Percentiles rank a stretch among this genome's conserved stretches.
phyloP scores from a whole-genome alignment of 2,888 invertebrate species.

The Brachypalpus laphriformis region DNA sequence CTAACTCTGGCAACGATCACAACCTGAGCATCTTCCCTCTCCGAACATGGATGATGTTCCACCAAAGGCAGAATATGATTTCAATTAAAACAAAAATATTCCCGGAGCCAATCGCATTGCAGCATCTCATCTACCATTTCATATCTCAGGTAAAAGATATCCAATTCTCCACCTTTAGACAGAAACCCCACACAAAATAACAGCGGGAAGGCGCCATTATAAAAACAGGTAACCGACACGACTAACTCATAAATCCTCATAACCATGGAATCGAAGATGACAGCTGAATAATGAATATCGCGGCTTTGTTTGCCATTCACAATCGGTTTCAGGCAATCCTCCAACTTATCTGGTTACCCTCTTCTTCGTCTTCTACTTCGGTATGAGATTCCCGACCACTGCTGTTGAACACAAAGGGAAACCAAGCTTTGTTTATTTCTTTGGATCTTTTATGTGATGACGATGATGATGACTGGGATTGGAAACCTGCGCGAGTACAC shows the following conservation, averaged over 20 bases:
- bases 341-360: slow-evolving; percentile 48
- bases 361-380: neutral
- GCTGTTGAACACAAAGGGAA: slow-evolving; percentile 46
- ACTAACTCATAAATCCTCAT: slow-evolving; percentile 74
- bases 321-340: slow-evolving; percentile 55
- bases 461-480: slow-evolving; percentile 57
- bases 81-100: neutral
- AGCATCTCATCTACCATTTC: slow-evolving; percentile 56
- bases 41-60: neutral
- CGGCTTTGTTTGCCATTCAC: slow-evolving; percentile 74
- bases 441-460: slow-evolving; percentile 27
- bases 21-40: neutral
- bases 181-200: slow-evolving; percentile 37
- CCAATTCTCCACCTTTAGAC: slow-evolving; percentile 63
- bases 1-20: neutral
- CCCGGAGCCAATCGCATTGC: slow-evolving; percentile 48
- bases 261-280: slow-evolving; percentile 74
- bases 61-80: neutral
- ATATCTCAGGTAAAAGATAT: slow-evolving; percentile 47
- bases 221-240: slow-evolving; percentile 70
- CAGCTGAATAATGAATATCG: slow-evolving; percentile 73
- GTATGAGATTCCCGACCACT: slow-evolving; percentile 21
- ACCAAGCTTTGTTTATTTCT: slow-evolving; percentile 41
- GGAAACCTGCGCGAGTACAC: slow-evolving; percentile 33
- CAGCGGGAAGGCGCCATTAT: slow-evolving; percentile 66